Evolutionary conservation across 1,140 invertebrate genomes (phyloP).

Genomic region (Nasonia giraulti): DNA sequence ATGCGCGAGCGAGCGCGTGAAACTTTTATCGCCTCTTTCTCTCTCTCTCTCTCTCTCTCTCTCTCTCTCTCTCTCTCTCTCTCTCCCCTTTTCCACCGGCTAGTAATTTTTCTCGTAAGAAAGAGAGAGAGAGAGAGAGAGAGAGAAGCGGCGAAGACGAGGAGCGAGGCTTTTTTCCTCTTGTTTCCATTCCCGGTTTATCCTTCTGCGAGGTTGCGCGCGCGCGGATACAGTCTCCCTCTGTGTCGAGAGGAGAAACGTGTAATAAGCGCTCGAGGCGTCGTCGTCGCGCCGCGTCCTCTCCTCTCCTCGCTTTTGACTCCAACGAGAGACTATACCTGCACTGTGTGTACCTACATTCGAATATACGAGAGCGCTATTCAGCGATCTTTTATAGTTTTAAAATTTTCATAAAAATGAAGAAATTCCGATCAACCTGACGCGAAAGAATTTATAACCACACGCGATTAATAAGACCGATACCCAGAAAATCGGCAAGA

Average conservation of each 20-base stretch:
- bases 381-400: too few species aligned
- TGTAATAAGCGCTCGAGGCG: constrained; percentile 2
- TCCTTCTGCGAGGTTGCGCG: neutral
- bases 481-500: too few species aligned
- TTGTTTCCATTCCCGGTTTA: neutral
- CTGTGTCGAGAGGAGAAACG: neutral
- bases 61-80: neutral
- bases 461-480: neutral
- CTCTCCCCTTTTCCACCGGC: neutral
- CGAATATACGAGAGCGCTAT: too few species aligned
- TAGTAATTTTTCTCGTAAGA: neutral
- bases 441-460: neutral
- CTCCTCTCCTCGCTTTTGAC: too few species aligned
- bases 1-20: constrained; percentile 20
- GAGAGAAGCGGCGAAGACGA: neutral
- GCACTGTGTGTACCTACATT: too few species aligned
- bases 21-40: constrained; percentile 6
- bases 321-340: too few species aligned
- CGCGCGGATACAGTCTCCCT: neutral
- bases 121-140: neutral
- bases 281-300: neutral
- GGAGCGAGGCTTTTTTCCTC: neutral
- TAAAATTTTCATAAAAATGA: too few species aligned
- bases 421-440: neutral
- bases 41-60: neutral